A percentile compares a stretch with the other conserved stretches of the same genome.
These are phyloP conservation scores for Hippasteria phrygiana DNA, from an alignment of 53 echinoderm and acorn worm species.

Conservation along the genomic window DNA sequence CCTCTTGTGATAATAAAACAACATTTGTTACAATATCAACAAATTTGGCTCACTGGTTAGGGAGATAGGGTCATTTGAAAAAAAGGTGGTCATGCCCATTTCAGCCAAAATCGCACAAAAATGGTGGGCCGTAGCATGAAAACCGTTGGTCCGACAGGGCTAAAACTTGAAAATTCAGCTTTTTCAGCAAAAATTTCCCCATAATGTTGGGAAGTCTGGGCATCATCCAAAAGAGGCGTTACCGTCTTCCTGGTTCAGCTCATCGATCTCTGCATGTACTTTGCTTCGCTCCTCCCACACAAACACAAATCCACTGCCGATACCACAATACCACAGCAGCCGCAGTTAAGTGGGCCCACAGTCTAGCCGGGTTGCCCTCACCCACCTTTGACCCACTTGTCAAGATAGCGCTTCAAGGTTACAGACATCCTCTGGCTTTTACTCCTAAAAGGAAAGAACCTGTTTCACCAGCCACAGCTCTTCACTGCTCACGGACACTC, in stretches of 20 bases:
- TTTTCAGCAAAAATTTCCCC: no score
- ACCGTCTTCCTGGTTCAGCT: conserved; percentile 21
- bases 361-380: conserved; percentile 37
- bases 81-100: no score
- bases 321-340: conserved; percentile 9
- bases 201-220: conserved; percentile 26
- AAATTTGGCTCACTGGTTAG: no score
- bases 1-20: no score
- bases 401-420: conserved; percentile 43
- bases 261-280: conserved; percentile 23
- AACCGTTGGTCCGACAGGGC: no score
- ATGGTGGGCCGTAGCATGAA: no score
- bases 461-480: conserved; percentile 20
- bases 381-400: conserved; percentile 59
- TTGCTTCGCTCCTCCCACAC: neutral
- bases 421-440: conserved; percentile 19
- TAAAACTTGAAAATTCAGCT: no score
- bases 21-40: no score
- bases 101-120: no score
- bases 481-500: conserved; percentile 12
- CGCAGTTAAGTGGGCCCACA: conserved; percentile 21
- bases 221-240: conserved; percentile 15
- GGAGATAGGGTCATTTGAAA: no score
- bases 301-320: neutral
- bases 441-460: conserved; percentile 12